Base-by-base conservation (phyloP, 2,888 invertebrate species). In the Zelleria hepariella region DNA sequence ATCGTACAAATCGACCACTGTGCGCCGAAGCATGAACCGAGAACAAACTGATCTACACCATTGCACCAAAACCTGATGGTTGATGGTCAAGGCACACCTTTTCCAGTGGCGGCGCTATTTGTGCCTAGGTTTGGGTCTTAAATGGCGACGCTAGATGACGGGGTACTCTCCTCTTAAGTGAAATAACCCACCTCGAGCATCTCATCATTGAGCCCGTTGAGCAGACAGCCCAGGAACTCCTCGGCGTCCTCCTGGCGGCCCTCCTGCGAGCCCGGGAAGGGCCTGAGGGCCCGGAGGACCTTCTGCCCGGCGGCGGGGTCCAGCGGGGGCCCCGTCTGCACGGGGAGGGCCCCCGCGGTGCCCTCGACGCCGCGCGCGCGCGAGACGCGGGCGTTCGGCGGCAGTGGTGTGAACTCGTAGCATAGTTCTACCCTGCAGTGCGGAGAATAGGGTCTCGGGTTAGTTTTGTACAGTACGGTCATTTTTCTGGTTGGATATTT, bases 241-340 rank as follows among this genome's bases (percentile, higher is more conserved):
- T 99, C 98, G 0, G 98, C 98, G 84, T 99, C 98, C 77, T 98
- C 98, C 80, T 98, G 98, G 21, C 96, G 90, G 0, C 97, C 98
- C 78, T 96, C 96, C 58, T 95, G 94, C 20, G 84, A 83, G 64
- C 87, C 89, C 15, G 82, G 80, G 79, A 87, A 87, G 68, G 93
- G 92, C 1, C 94, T 91, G 47, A 94, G 92, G 53, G 94, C 94
- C 64, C 94, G 92, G 71, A 98, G 90, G 85, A 97, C 93, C 64
- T 94, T 94, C 72, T 96, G 95, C 18, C 97, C 94, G 67, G 94
- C 94, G 58, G 91, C 91, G n/a, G 98, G 97, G 76, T 98, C 98
- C 66, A 98, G 95, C 52, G 97, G 93, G n/a, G 93, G 90, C 47
- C 96, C 97, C 48, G 92, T 91, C 61, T 93, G 92, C 24, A 91